phyloP scores from a whole-genome alignment of 2,113 vertebrate genomes.

The Heterotis niloticus region DNA sequence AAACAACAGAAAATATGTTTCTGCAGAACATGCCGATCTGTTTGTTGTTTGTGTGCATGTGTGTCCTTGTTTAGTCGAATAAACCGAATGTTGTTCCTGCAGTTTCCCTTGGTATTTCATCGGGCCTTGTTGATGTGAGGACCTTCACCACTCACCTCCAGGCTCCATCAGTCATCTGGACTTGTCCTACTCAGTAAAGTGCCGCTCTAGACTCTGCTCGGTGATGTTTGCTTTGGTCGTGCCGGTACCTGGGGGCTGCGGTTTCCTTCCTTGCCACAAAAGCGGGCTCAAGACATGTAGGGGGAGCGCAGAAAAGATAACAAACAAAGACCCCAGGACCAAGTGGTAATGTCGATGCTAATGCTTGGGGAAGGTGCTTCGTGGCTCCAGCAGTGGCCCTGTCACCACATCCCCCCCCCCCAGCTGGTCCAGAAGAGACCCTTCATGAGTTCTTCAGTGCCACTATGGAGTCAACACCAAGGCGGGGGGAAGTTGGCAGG shows the following conservation, averaged over 20 bases:
- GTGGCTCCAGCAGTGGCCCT: background rate
- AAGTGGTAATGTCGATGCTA: background rate
- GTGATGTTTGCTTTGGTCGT: constrained; percentile 73
- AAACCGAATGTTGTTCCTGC: background rate
- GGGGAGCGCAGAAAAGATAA: background rate
- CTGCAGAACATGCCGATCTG: background rate
- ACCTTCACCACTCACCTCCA: constrained; percentile 56
- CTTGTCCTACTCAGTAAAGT: constrained; percentile 69
- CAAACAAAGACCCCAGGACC: background rate
- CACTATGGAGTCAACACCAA: constrained; percentile 56
- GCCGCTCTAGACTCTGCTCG: constrained; percentile 71
- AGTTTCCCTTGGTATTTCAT: too few relatives aligned
- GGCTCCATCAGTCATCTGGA: constrained; percentile 54
- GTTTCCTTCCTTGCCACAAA: background rate
- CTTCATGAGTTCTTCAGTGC: constrained; percentile 65
- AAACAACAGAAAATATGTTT: background rate
- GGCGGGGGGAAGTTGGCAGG: constrained; percentile 37
- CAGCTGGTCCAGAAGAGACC: constrained; percentile 70
- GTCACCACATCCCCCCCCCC: constrained; percentile 55
- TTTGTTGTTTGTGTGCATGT: background rate
- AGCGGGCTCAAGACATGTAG: background rate
- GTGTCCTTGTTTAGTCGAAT: background rate
- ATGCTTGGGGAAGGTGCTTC: background rate
- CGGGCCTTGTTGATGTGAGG: background rate
- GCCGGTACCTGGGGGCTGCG: constrained; percentile 61